These are phyloP conservation scores for Lomographa bimaculata DNA, from an alignment of 2,888 invertebrate species.

Conservation along the genomic window DNA sequence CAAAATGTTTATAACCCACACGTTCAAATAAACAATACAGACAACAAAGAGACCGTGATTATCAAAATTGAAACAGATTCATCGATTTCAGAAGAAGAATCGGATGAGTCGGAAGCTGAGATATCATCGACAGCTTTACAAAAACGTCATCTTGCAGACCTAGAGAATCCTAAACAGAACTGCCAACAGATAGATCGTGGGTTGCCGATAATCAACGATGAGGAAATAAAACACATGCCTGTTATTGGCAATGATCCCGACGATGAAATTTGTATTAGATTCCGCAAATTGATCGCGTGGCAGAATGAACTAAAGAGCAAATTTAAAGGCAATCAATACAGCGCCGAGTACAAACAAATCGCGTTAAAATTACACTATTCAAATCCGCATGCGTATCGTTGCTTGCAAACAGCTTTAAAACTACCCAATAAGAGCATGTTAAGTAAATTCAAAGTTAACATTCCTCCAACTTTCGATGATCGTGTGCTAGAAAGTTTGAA, in stretches of 20 bases:
- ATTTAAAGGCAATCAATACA: conserved; percentile 24
- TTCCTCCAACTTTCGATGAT: conserved; percentile 9
- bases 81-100: too few species aligned
- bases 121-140: not conserved
- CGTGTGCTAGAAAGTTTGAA: conserved; percentile 4
- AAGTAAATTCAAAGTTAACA: not conserved
- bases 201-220: not conserved
- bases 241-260: not conserved
- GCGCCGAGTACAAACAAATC: conserved; percentile 17
- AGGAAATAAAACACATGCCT: not conserved
- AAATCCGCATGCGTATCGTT: conserved; percentile 4
- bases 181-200: not conserved
- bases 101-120: too few species aligned
- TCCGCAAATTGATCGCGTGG: conserved; percentile 26
- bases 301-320: conserved; percentile 28
- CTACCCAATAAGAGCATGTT: conserved; percentile 7
- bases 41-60: too few species aligned
- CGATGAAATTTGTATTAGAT: conserved; percentile 23
- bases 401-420: conserved; percentile 6
- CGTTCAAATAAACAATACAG: too few species aligned
- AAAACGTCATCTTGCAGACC: conserved; percentile 18
- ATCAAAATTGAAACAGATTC: too few species aligned
- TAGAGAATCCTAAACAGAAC: conserved; percentile 7
- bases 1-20: too few species aligned
- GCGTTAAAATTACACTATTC: conserved; percentile 14